A percentile compares a stretch with the other conserved stretches of the same genome.
These are phyloP conservation scores for Neoascia interrupta DNA, from an alignment of 2,888 invertebrate genomes.

Conservation along the genomic window DNA sequence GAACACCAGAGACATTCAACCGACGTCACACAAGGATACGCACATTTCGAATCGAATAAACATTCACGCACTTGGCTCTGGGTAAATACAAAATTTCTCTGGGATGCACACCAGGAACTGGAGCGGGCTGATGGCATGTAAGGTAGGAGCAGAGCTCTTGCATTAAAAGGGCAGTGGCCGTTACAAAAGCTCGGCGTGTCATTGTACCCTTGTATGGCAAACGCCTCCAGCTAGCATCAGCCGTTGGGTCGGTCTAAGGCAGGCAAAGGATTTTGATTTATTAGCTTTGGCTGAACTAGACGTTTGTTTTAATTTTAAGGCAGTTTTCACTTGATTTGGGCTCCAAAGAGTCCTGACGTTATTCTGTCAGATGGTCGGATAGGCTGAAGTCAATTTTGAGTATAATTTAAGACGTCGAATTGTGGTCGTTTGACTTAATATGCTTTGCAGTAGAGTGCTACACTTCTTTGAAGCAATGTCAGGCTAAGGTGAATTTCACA, in stretches of 20 bases:
- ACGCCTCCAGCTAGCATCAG: not conserved
- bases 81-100: conserved; percentile 40
- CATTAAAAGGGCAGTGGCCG: not conserved
- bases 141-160: no score
- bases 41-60: conserved; percentile 44
- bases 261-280: conserved; percentile 69
- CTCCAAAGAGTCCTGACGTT: conserved; percentile 46
- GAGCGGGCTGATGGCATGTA: no score
- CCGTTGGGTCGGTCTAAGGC: conserved; percentile 33
- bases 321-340: conserved; percentile 70
- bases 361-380: conserved; percentile 65
- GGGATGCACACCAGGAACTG: no score
- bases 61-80: conserved; percentile 25
- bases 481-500: no score
- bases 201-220: conserved; percentile 35
- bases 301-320: conserved; percentile 70
- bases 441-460: no score
- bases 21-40: conserved; percentile 22
- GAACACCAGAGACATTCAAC: conserved; percentile 16
- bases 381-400: no score
- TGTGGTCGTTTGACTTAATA: no score
- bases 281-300: conserved; percentile 68
- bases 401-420: no score
- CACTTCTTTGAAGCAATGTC: no score
- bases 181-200: conserved; percentile 42